phyloP scores from a whole-genome alignment of 2,113 vertebrate genomes.

The Hemicordylus capensis region DNA sequence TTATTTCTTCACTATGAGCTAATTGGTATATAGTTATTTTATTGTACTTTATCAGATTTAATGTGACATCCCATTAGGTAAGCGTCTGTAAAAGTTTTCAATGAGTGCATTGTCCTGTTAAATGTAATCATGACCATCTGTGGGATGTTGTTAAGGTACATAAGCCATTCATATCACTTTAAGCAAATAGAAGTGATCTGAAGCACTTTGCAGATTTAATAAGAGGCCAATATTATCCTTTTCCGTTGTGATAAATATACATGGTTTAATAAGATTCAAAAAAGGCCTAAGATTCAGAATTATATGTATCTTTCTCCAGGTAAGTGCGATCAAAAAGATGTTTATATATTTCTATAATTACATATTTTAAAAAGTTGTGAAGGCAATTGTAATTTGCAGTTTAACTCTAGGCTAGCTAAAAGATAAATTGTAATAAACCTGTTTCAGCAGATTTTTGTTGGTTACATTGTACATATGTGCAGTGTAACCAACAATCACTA shows the following conservation, averaged over 20 bases:
- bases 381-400: neutral
- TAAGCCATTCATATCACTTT: slow-evolving; percentile 71
- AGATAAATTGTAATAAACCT: neutral
- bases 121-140: slow-evolving; percentile 84
- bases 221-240: slow-evolving; percentile 78
- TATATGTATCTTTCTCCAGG: slow-evolving; percentile 32
- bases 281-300: slow-evolving; percentile 50
- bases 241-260: slow-evolving; percentile 71
- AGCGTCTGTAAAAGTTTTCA: slow-evolving; percentile 73
- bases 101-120: slow-evolving; percentile 73
- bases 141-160: slow-evolving; percentile 71
- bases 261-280: slow-evolving; percentile 76
- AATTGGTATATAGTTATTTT: slow-evolving; percentile 57
- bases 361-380: neutral
- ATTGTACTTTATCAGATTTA: slow-evolving; percentile 66
- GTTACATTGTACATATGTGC: neutral
- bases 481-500: neutral
- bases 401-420: neutral
- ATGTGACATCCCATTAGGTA: slow-evolving; percentile 73
- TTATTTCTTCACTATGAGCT: slow-evolving; percentile 40
- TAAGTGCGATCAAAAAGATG: slow-evolving; percentile 35
- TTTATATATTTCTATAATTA: slow-evolving; percentile 45
- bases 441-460: neutral
- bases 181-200: slow-evolving; percentile 72
- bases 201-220: slow-evolving; percentile 87